Conservation (phyloP, 2,888 invertebrate genomes). For the Eupithecia inturbata region DNA sequence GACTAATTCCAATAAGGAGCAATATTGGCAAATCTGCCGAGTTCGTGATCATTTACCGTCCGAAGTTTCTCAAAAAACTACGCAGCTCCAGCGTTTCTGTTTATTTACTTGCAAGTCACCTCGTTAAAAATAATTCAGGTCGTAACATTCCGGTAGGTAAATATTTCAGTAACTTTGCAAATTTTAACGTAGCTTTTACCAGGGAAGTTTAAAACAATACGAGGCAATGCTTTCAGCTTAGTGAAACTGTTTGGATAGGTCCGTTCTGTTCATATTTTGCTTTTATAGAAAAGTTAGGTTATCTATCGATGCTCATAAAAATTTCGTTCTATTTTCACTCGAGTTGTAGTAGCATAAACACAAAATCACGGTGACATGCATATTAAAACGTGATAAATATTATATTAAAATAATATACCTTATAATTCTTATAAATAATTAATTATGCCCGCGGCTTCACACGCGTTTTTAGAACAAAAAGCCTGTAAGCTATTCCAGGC, state of each 20-base stretch:
- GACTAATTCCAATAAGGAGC: neutral
- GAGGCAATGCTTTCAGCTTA: slow-evolving; percentile 31
- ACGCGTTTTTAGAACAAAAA: too few relatives aligned
- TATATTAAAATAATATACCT: too few relatives aligned
- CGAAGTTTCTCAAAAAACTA: neutral
- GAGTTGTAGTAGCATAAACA: neutral
- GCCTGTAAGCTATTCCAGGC: too few relatives aligned
- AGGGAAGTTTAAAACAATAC: slow-evolving; percentile 32
- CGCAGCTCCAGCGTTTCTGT: slow-evolving; percentile 1
- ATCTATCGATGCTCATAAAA: neutral
- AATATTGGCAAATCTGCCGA: neutral
- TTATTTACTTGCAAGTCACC: slow-evolving; percentile 33
- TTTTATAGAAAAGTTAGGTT: neutral
- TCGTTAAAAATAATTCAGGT: slow-evolving; percentile 46
- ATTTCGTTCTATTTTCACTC: neutral
- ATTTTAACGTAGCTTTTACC: slow-evolving; percentile 31
- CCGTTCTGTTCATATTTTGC: slow-evolving; percentile 8
- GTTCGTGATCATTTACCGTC: neutral
- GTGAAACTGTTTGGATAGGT: slow-evolving; percentile 14
- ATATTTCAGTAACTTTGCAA: slow-evolving; percentile 36
- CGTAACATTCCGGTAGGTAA: slow-evolving; percentile 33
- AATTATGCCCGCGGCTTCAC: too few relatives aligned
- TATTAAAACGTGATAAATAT: too few relatives aligned
- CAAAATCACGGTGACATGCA: too few relatives aligned
- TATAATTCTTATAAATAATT: too few relatives aligned